A percentile compares a stretch with the other conserved stretches of the same genome.
Evolutionary conservation across 2,888 invertebrate species (phyloP).

Genomic region (Exocentrus adspersus): DNA sequence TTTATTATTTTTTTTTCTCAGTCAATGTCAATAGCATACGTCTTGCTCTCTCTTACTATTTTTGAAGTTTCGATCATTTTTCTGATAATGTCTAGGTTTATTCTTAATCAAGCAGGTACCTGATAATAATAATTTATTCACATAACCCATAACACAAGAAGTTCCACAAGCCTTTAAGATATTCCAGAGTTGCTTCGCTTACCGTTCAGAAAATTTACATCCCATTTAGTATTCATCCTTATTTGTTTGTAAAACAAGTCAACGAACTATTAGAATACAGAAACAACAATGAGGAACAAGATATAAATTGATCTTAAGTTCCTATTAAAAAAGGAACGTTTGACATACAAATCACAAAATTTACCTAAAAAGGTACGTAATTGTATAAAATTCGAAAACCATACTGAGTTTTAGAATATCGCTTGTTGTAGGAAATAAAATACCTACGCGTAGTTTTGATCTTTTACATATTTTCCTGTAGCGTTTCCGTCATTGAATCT

Average conservation of each 20-base stretch:
- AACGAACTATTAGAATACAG: constrained; percentile 37
- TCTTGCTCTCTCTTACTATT: too few species aligned
- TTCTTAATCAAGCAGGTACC: too few species aligned
- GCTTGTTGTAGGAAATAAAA: constrained; percentile 1
- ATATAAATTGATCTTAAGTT: constrained; percentile 25
- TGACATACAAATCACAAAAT: constrained; percentile 16
- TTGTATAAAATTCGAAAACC: neutral
- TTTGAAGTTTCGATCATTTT: too few species aligned
- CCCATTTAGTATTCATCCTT: constrained; percentile 32
- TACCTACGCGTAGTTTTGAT: neutral
- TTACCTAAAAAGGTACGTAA: constrained; percentile 8
- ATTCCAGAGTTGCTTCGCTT: constrained; percentile 26
- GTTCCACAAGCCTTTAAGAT: constrained; percentile 21
- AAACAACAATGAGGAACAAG: constrained; percentile 29
- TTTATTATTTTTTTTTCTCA: too few species aligned
- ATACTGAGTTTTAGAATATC: neutral
- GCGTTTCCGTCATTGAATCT: neutral
- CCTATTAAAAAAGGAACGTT: constrained; percentile 19
- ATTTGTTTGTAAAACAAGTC: constrained; percentile 34
- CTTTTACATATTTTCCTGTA: neutral
- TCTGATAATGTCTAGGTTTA: too few species aligned
- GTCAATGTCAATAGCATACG: too few species aligned
- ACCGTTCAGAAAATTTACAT: constrained; percentile 32
- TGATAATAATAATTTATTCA: neutral
- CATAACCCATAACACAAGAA: constrained; percentile 18